Evolutionary conservation across 1,140 invertebrate genomes (phyloP).

Genomic region (Drosophila prosaltans): DNA sequence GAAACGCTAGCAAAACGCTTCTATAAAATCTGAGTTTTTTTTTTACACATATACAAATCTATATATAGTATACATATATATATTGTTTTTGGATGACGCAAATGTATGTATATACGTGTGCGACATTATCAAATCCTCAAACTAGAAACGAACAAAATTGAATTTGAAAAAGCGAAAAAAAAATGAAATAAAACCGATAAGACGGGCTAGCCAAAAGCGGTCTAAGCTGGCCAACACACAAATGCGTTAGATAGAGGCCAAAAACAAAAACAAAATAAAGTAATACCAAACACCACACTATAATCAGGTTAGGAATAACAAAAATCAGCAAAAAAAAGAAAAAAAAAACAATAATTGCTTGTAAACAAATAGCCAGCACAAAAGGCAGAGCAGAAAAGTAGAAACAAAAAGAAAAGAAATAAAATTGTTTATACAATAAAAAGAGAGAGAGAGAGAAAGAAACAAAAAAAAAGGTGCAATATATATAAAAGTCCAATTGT

Average conservation of each 20-base stretch:
- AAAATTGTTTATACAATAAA: constrained; percentile 2
- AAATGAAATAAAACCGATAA: constrained; percentile 12
- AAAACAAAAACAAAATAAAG: background rate
- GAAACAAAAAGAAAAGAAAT: constrained; percentile 1
- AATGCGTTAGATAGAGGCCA: too few species aligned
- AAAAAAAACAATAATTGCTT: constrained; percentile 12
- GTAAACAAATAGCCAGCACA: constrained; percentile 21
- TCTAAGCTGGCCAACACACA: background rate
- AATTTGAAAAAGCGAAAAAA: constrained; percentile 9
- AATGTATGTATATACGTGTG: constrained; percentile 16
- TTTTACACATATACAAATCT: background rate
- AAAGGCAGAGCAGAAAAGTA: constrained; percentile 10
- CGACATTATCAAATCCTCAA: constrained; percentile 16
- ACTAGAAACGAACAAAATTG: constrained; percentile 8
- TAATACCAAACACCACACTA: constrained; percentile 13
- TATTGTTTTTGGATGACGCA: constrained; percentile 10
- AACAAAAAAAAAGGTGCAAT: constrained; percentile 2
- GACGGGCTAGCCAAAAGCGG: constrained; percentile 6
- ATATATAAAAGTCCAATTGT: constrained; percentile 11
- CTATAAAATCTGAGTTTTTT: constrained; percentile 1
- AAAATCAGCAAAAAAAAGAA: background rate
- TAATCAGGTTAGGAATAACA: constrained; percentile 18
- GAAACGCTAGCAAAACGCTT: constrained; percentile 6
- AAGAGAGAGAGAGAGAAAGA: background rate
- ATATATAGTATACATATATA: background rate